A percentile compares a stretch with the other conserved stretches of the same genome.
These are phyloP conservation scores for Psococerastis gibbosa DNA, from an alignment of 2,888 invertebrate genomes.

Conservation along the genomic window DNA sequence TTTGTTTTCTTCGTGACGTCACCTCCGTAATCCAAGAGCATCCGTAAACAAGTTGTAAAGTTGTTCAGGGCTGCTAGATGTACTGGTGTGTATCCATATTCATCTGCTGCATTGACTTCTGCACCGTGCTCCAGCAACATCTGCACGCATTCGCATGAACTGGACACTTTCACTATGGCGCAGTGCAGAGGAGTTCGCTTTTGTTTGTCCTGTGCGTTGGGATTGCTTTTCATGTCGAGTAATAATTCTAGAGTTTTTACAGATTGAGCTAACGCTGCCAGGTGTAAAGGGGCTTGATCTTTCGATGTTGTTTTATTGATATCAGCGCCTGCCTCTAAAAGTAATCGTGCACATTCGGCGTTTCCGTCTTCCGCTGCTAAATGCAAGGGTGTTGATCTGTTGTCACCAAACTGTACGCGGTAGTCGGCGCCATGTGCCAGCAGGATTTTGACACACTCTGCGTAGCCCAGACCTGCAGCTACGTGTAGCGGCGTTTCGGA, in stretches of 20 bases:
- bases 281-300: slow-evolving; percentile 65
- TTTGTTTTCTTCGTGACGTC: slow-evolving; percentile 65
- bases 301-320: slow-evolving; percentile 55
- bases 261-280: slow-evolving; percentile 64
- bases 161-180: slow-evolving; percentile 57
- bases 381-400: slow-evolving; percentile 63
- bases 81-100: slow-evolving; percentile 66
- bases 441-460: slow-evolving; percentile 48
- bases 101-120: slow-evolving; percentile 48
- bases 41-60: slow-evolving; percentile 52
- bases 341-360: slow-evolving; percentile 49
- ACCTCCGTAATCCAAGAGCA: slow-evolving; percentile 56
- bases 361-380: slow-evolving; percentile 77
- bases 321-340: slow-evolving; percentile 55
- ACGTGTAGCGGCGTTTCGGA: slow-evolving; percentile 73
- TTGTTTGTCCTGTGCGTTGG: slow-evolving; percentile 46
- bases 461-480: slow-evolving; percentile 53
- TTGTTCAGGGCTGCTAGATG: slow-evolving; percentile 72
- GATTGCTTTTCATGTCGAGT: slow-evolving; percentile 41
- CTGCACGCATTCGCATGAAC: slow-evolving; percentile 49
- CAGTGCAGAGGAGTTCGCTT: slow-evolving; percentile 64
- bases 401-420: slow-evolving; percentile 47
- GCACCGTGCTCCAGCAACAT: slow-evolving; percentile 28
- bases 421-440: slow-evolving; percentile 64
- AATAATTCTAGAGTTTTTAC: slow-evolving; percentile 54